Percentiles rank a stretch among this genome's conserved stretches.
These are phyloP conservation scores for Baccha elongata DNA, from an alignment of 2,888 invertebrate species.

Conservation along the genomic window DNA sequence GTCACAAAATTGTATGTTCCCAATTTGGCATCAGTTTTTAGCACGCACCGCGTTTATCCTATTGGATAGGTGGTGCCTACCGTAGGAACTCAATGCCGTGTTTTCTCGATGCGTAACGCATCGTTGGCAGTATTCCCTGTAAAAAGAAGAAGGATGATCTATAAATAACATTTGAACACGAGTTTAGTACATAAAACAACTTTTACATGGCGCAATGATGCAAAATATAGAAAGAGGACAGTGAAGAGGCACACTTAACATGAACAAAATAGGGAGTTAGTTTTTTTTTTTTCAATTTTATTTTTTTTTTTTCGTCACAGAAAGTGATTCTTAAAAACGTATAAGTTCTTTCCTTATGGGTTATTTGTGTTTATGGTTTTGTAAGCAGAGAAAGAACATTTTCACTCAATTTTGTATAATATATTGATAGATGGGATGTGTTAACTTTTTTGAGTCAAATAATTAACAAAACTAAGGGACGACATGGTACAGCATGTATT, in stretches of 20 bases:
- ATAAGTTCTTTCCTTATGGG: slow-evolving; percentile 6
- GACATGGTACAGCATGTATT: too few species aligned
- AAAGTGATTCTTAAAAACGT: slow-evolving; percentile 31
- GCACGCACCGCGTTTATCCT: slow-evolving; percentile 43
- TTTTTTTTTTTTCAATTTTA: slow-evolving; percentile 1
- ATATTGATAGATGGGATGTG: slow-evolving; percentile 24
- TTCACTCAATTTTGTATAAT: slow-evolving; percentile 6
- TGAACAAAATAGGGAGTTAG: slow-evolving; percentile 17
- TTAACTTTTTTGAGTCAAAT: too few species aligned
- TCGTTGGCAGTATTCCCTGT: slow-evolving; percentile 49
- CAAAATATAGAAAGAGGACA: slow-evolving; percentile 14
- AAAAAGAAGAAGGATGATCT: slow-evolving; percentile 26
- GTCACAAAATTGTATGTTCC: slow-evolving; percentile 45
- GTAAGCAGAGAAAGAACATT: slow-evolving; percentile 27
- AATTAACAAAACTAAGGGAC: too few species aligned
- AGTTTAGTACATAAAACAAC: slow-evolving; percentile 43
- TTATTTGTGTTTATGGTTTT: slow-evolving; percentile 47
- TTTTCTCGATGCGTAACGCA: slow-evolving; percentile 56
- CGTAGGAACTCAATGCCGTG: slow-evolving; percentile 21
- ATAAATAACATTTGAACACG: slow-evolving; percentile 41
- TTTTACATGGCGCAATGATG: slow-evolving; percentile 49
- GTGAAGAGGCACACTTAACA: slow-evolving; percentile 23
- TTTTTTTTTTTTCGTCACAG: slow-evolving; percentile 11
- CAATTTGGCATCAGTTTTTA: slow-evolving; percentile 43
- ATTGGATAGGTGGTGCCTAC: slow-evolving; percentile 5